Evolutionary conservation across 1,140 invertebrate species (phyloP).

Genomic region (Theocolax elegans): DNA sequence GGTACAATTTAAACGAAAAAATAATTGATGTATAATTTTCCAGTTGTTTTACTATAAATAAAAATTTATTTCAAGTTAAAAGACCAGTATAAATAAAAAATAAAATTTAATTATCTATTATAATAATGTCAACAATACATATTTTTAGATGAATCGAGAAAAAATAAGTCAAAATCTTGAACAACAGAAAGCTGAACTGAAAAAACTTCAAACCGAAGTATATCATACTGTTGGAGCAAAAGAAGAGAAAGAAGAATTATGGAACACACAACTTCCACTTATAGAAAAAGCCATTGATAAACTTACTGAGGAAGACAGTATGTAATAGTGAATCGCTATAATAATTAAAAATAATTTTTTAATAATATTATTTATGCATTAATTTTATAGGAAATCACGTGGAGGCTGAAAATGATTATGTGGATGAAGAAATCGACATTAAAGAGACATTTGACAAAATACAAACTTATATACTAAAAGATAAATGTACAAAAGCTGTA

Average conservation of each 20-base stretch:
- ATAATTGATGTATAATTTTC: neutral
- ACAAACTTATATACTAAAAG: constrained; percentile 57
- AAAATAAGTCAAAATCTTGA: constrained; percentile 70
- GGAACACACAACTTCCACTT: constrained; percentile 59
- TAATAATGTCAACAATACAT: neutral
- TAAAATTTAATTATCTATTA: too few species aligned
- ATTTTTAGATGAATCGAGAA: constrained; percentile 69
- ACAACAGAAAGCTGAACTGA: constrained; percentile 70
- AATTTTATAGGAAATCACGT: neutral
- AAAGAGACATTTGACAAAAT: constrained; percentile 58
- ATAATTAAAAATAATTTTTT: neutral
- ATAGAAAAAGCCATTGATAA: constrained; percentile 63
- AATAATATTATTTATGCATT: neutral
- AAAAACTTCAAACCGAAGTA: constrained; percentile 69
- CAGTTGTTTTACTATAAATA: too few species aligned
- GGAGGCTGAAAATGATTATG: constrained; percentile 50
- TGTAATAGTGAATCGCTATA: constrained; percentile 25
- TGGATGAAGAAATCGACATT: constrained; percentile 46
- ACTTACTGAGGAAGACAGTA: constrained; percentile 51
- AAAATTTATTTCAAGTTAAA: too few species aligned
- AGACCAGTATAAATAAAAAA: too few species aligned
- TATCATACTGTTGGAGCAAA: constrained; percentile 60
- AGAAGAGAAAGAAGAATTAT: constrained; percentile 63
- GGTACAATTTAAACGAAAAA: too few species aligned
- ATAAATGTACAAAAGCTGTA: constrained; percentile 57